A percentile compares a stretch with the other conserved stretches of the same genome.
phyloP scores from a whole-genome alignment of 2,113 vertebrate genomes.

The Gnathonemus echidnorhynchus region DNA sequence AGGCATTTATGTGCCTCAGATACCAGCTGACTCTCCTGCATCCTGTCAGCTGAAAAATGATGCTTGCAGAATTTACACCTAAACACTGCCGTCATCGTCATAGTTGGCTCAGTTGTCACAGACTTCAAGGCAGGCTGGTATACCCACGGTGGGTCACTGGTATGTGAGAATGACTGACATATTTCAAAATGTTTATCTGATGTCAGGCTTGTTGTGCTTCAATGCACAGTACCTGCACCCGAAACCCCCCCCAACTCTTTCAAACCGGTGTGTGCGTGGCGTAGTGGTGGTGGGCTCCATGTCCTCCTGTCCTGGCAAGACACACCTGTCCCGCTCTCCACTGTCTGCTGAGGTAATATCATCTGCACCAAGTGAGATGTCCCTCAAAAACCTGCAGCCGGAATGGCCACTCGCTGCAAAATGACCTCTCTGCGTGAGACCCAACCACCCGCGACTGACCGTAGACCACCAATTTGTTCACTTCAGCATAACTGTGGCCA shows the following conservation, averaged over 20 bases:
- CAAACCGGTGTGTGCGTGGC: neutral
- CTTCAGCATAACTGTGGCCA: neutral
- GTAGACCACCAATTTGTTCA: neutral
- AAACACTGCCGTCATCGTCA: neutral
- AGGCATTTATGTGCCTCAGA: neutral
- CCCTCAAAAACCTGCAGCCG: neutral
- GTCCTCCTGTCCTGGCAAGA: neutral
- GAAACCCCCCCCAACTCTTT: neutral
- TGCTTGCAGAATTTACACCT: neutral
- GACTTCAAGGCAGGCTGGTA: neutral
- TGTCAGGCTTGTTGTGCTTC: neutral
- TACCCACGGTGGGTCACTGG: neutral
- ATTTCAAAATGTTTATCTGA: neutral
- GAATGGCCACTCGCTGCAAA: neutral
- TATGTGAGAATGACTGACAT: neutral
- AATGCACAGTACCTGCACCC: neutral
- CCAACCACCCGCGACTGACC: neutral
- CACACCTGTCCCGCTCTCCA: neutral
- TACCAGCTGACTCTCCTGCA: neutral
- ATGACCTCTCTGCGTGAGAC: neutral
- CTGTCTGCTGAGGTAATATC: neutral
- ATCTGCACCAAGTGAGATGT: neutral
- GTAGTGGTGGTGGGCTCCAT: neutral
- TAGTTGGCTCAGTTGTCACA: neutral
- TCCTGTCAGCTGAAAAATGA: neutral